Base-by-base conservation (phyloP, 2,797 vertebrate species). In the Channallabes apus region DNA sequence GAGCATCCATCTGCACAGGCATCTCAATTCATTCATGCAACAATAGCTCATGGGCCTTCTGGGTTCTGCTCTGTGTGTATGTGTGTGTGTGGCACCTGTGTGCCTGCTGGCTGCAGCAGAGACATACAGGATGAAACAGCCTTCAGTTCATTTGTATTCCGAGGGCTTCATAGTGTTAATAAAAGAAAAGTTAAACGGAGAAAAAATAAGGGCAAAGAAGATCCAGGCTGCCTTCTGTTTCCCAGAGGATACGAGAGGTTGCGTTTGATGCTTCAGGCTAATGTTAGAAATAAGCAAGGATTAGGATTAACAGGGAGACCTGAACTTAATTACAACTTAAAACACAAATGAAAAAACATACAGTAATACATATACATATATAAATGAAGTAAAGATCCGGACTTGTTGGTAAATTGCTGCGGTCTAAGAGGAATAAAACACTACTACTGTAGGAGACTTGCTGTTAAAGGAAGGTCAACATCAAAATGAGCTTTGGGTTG, bases 31-130 rank as follows among this genome's bases (percentile, higher is more conserved):
- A 86, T 87, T 93, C 90, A 94, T 88, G 92, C 93, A 82, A 46
- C 91, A 91, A 90, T 88, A 91, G 62, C 9, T 93, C 91, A 87
- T 88, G 41, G 84, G 67, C 90, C 89, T 89, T 80, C 85, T 86
- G 89, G 88, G 84, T 91, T 90, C 90, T 32, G 22, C 11, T 72
- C 87, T 79, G 0, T 51, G 4, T 73, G 35, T 35, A 3, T 29
- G 15, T 71, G 79, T 56, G 83, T 27, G 80, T 15, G 9, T 80
- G 90, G 92, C 95, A 95, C 94, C 94, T 95, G 95, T 93, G 93
- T 93, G 91, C 94, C 88, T 76, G 69, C 88, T 92, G 91, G 93
- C 93, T 87, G 85, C 67, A 93, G 91, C 91, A 86, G 88, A 89
- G 89, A 92, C 92, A 91, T 93, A 86, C 91, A 90, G 88, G 83